Evolutionary conservation across 2,113 vertebrate genomes (phyloP).

Genomic region (Atlantisia rogersi): DNA sequence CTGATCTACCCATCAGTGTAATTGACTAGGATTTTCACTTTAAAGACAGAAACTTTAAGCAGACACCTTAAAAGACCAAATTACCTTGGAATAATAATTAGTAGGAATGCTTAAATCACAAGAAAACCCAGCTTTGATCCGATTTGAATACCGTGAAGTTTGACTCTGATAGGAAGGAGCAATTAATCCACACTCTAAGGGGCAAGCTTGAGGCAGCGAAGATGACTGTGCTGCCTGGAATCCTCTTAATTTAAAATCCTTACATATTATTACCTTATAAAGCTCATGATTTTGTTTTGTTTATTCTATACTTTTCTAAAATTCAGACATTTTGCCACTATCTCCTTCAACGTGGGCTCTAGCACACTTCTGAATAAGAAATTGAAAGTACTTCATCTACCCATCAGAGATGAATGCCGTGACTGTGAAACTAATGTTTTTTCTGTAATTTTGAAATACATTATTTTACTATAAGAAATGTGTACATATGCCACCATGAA

Average conservation of each 20-base stretch:
- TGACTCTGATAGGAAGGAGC: not conserved
- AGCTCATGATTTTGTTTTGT: not conserved
- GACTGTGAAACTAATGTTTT: not conserved
- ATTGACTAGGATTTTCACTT: conserved; percentile 19
- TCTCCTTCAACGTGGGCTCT: not conserved
- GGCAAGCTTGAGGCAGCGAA: not conserved
- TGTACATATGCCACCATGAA: not conserved
- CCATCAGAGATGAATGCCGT: not conserved
- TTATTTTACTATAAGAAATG: not conserved
- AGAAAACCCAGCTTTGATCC: conserved; percentile 26
- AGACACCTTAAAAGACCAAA: conserved; percentile 1
- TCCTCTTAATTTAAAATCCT: conserved; percentile 28
- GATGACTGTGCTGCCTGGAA: not conserved
- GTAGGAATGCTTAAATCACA: conserved; percentile 14
- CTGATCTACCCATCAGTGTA: not conserved
- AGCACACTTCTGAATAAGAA: not conserved
- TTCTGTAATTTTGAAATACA: not conserved
- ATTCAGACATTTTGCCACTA: not conserved
- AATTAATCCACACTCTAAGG: conserved; percentile 28
- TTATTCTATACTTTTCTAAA: not conserved
- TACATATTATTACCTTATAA: not conserved
- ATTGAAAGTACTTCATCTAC: not conserved
- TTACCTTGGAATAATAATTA: conserved; percentile 36
- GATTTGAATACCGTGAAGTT: not conserved
- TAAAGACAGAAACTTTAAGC: conserved; percentile 7